Base-by-base conservation (phyloP, 2,888 invertebrate genomes). In the Pristionchus japonicus region DNA sequence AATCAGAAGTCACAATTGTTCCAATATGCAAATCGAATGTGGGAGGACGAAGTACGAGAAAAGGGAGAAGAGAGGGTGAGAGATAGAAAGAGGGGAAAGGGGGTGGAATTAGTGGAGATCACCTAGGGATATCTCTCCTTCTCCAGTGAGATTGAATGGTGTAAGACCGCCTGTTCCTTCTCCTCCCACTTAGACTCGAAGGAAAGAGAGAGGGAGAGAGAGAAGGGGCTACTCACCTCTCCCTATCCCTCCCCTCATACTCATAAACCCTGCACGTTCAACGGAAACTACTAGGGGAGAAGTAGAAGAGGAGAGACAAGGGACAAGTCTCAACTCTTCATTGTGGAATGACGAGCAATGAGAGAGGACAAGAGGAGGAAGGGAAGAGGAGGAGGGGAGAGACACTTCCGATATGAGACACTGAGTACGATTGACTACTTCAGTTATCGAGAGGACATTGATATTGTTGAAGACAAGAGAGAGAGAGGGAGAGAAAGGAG, bases 121-220 rank as follows among this genome's bases (percentile, higher is more conserved):
- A 11, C n/a, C 74, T 40, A 74, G 74, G 23, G 34, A 13, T n/a
- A n/a, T n/a, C n/a, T n/a, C 70, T n/a, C 74, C 74, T 74, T 74
- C 74, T n/a, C 74, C n/a, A 23, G 74, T 37, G 40, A 74, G 31
- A 23, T 17, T 40, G 74, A 40, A 37, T 74, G 74, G 37, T 74
- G 74, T 74, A 74, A 74, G 74, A 74, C 74, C 74, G 74, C 74
- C 74, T 74, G 74, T 74, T 74, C 74, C 31, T 67, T 34, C 34
- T 67, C 67, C 67, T 67, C 67, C n/a, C 34, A 74, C 43, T 43
- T 64, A 64, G 31, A 27, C 70, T 34, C 17, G 67, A 34, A 34
- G 34, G 31, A 27, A 37, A 40, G 70, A 27, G 70, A 27, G 23
- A 27, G 61, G 61, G 27, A 61, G 61, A 23, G 61, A 9, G n/a